phyloP scores from a whole-genome alignment of 2,888 invertebrate species.

The Melanargia galathea region DNA sequence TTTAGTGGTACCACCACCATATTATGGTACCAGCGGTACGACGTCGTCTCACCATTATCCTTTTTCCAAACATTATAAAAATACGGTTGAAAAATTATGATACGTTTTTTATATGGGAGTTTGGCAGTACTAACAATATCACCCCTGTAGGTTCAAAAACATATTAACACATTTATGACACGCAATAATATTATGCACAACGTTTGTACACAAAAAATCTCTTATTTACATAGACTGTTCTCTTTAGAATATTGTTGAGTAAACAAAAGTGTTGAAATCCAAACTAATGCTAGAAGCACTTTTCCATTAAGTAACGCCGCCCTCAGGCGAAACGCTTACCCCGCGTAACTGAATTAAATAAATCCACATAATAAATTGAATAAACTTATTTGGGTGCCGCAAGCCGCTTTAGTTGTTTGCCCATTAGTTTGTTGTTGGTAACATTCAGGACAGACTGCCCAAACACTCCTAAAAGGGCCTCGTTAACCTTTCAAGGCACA shows the following conservation, averaged over 20 bases:
- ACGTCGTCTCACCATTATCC: no score
- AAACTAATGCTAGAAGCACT: conserved; percentile 9
- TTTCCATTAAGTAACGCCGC: conserved; percentile 8
- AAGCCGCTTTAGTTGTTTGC: conserved; percentile 46
- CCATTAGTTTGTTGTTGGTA: conserved; percentile 53
- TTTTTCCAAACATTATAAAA: no score
- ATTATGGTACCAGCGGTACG: no score
- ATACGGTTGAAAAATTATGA: no score
- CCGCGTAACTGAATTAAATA: conserved; percentile 14
- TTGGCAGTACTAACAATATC: no score
- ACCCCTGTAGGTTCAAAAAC: no score
- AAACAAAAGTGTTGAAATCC: not conserved
- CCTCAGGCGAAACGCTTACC: conserved; percentile 13
- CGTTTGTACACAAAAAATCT: no score
- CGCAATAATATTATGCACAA: no score
- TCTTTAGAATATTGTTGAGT: not conserved
- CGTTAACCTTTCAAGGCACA: conserved; percentile 55
- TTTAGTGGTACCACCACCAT: no score
- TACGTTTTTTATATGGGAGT: no score
- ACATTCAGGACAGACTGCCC: conserved; percentile 48
- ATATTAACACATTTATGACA: no score
- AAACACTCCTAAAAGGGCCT: conserved; percentile 60
- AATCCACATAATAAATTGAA: conserved; percentile 30
- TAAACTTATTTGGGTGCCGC: conserved; percentile 31
- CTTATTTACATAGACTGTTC: no score